Conservation (phyloP, 2,113 vertebrate genomes). For the Leptobrachium leishanense region DNA sequence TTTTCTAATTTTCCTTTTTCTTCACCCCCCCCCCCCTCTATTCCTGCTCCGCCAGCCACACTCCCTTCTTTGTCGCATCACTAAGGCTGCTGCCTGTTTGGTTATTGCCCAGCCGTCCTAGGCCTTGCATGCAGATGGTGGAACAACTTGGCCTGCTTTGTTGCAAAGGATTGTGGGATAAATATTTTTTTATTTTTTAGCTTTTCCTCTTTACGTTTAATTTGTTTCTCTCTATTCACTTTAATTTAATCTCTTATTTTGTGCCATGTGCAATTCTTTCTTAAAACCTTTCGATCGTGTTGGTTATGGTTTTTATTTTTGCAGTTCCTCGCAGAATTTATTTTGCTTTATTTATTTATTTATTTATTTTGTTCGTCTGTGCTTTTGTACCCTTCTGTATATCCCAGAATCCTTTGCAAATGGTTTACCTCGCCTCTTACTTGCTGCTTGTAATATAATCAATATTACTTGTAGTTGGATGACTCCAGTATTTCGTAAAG, state of each 20-base stretch:
- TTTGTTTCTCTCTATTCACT: neutral
- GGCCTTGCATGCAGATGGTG: conserved; percentile 27
- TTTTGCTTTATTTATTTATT: no score
- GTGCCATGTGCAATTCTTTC: neutral
- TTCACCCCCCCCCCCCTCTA: neutral
- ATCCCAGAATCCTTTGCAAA: conserved; percentile 45
- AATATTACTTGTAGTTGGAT: no score
- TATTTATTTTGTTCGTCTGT: neutral
- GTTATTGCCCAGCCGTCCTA: conserved; percentile 2
- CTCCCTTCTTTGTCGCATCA: conserved; percentile 4
- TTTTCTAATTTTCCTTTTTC: conserved; percentile 34
- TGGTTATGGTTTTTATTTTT: no score
- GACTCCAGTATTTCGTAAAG: no score
- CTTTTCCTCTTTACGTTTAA: neutral
- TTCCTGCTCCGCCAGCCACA: neutral
- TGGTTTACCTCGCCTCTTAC: conserved; percentile 4
- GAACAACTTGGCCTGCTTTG: neutral
- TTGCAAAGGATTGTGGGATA: conserved; percentile 54
- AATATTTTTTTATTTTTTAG: neutral
- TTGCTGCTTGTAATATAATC: neutral
- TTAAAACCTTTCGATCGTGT: neutral
- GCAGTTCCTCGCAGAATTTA: no score
- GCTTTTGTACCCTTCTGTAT: neutral
- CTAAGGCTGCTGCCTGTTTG: conserved; percentile 13
- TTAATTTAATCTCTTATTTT: conserved; percentile 38